phyloP scores from a whole-genome alignment of 2,113 vertebrate species.

The Gymnogyps californianus region DNA sequence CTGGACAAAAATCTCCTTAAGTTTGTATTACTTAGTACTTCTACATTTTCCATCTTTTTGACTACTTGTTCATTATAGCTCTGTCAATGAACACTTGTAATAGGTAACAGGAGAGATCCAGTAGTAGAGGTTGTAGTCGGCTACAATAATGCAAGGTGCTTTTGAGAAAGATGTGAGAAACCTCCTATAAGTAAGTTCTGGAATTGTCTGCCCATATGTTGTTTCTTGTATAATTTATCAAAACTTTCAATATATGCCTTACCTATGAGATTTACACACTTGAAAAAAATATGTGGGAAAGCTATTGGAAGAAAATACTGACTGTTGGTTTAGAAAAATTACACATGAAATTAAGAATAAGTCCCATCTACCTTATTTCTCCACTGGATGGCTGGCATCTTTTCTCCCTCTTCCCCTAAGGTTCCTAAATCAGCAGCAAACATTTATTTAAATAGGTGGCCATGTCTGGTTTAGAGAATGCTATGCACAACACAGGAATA shows the following conservation, averaged over 20 bases:
- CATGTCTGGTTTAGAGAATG: neutral
- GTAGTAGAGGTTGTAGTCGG: neutral
- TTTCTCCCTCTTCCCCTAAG: neutral
- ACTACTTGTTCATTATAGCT: neutral
- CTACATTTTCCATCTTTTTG: neutral
- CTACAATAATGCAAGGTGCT: neutral
- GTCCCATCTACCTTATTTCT: neutral
- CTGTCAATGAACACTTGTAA: neutral
- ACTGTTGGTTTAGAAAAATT: neutral
- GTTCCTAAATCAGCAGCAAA: neutral
- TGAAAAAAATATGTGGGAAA: neutral
- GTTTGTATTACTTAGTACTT: neutral
- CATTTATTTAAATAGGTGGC: neutral
- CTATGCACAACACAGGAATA: neutral
- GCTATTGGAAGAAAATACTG: neutral
- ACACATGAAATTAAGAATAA: neutral
- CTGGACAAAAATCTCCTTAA: rapidly evolving
- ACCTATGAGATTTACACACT: neutral
- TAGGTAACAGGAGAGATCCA: neutral
- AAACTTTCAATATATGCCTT: neutral
- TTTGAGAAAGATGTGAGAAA: neutral
- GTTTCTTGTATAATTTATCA: neutral
- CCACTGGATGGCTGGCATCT: neutral
- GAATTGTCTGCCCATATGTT: neutral
- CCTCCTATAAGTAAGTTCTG: neutral